phyloP scores from a whole-genome alignment of 2,113 vertebrate genomes.

The Oostethus manadensis region DNA sequence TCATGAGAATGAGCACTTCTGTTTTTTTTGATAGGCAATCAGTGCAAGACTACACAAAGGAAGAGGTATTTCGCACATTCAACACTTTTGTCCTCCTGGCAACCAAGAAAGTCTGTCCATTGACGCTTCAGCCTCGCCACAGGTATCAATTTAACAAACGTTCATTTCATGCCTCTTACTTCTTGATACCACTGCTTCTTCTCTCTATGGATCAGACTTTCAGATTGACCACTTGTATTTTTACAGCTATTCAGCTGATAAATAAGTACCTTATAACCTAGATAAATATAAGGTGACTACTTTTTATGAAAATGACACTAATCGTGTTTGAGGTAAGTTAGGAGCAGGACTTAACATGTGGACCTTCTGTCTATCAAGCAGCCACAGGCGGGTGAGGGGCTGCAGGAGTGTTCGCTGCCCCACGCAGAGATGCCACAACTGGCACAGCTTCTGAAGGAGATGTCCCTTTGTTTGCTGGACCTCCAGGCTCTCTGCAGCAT shows the following conservation, averaged over 20 bases:
- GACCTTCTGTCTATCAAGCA: constrained; percentile 48
- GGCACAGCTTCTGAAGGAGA: constrained; percentile 84
- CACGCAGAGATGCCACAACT: constrained; percentile 69
- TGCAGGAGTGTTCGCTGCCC: constrained; percentile 47
- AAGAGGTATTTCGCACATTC: constrained; percentile 47
- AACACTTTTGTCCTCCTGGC: constrained; percentile 65
- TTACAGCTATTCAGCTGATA: too few relatives aligned
- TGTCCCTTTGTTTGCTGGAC: constrained; percentile 89
- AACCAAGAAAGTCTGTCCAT: constrained; percentile 68
- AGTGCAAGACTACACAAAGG: constrained; percentile 60
- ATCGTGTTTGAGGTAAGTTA: background rate
- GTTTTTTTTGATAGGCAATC: constrained; percentile 23
- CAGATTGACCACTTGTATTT: too few relatives aligned
- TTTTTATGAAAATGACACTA: background rate
- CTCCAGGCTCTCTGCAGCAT: constrained; percentile 91
- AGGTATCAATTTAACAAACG: constrained; percentile 60
- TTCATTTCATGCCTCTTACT: background rate
- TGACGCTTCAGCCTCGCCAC: constrained; percentile 48
- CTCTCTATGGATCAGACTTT: too few relatives aligned
- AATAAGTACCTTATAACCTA: too few relatives aligned
- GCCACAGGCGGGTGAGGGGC: constrained; percentile 67
- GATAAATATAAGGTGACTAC: too few relatives aligned
- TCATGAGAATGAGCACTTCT: too few relatives aligned
- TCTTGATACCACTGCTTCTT: background rate
- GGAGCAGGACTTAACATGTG: background rate